These are phyloP conservation scores for Pyrocephalus nanus DNA, from an alignment of 2,797 vertebrate species.

Conservation along the genomic window DNA sequence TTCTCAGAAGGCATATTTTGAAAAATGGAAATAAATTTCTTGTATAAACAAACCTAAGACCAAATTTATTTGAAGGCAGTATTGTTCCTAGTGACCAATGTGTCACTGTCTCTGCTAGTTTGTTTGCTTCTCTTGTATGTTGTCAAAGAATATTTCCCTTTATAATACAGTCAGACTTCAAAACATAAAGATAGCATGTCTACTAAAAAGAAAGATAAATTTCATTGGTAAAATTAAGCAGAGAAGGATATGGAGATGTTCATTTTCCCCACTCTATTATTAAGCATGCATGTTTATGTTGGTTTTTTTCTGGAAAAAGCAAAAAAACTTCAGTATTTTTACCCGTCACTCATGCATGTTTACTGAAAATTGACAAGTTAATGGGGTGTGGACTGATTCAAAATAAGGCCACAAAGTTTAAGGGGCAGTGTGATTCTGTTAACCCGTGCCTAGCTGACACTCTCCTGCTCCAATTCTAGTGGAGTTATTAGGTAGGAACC, in stretches of 20 bases:
- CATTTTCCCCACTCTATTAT: background rate
- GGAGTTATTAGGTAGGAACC: background rate
- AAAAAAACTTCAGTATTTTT: background rate
- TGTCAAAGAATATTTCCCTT: background rate
- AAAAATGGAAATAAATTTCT: background rate
- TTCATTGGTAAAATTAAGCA: background rate
- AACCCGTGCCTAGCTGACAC: background rate
- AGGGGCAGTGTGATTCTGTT: background rate
- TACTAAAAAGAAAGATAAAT: background rate
- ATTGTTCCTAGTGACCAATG: background rate
- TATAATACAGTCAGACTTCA: background rate
- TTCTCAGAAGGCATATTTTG: background rate
- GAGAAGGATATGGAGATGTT: background rate
- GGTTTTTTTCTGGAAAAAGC: background rate
- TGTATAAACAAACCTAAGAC: background rate
- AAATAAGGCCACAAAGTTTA: background rate
- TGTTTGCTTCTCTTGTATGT: background rate
- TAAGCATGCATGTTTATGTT: rapidly evolving
- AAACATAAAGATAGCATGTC: background rate
- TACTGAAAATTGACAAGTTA: background rate
- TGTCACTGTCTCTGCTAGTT: background rate
- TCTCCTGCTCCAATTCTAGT: background rate
- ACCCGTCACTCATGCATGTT: too few species aligned
- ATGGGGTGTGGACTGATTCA: background rate
- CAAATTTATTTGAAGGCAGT: background rate